phyloP scores from a whole-genome alignment of 2,113 vertebrate genomes.

The Sphaerodactylus townsendi region DNA sequence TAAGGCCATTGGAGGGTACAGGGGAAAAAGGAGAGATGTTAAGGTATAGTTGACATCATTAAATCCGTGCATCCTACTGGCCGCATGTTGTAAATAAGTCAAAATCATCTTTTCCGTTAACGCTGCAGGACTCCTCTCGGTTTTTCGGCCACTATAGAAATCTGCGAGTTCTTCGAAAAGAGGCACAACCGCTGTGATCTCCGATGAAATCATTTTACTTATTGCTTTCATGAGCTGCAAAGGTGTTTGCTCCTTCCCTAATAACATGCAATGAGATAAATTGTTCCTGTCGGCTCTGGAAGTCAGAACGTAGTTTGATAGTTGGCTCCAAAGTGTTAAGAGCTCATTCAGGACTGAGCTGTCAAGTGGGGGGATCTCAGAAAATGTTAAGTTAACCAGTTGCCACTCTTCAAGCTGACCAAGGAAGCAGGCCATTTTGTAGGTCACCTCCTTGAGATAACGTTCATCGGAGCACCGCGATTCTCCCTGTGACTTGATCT shows the following conservation, averaged over 20 bases:
- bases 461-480: constrained; percentile 48
- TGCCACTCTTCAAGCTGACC: constrained; percentile 63
- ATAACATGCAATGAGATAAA: constrained; percentile 41
- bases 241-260: constrained; percentile 35
- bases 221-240: constrained; percentile 46
- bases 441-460: constrained; percentile 8
- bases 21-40: constrained; percentile 31
- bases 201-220: constrained; percentile 15
- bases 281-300: constrained; percentile 13
- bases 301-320: constrained; percentile 27
- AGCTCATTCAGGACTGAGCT: constrained; percentile 34
- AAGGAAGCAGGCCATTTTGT: constrained; percentile 58
- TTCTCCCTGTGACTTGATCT: constrained; percentile 46
- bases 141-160: constrained; percentile 26
- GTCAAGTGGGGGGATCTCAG: constrained; percentile 32
- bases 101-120: constrained; percentile 10
- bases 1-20: constrained; percentile 22
- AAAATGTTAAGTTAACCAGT: constrained; percentile 58
- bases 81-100: constrained; percentile 34
- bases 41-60: constrained; percentile 18
- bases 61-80: constrained; percentile 22
- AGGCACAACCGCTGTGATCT: constrained; percentile 23
- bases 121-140: background rate
- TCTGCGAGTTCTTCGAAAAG: constrained; percentile 27
- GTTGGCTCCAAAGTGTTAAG: constrained; percentile 59